A percentile compares a stretch with the other conserved stretches of the same genome.
phyloP scores from a whole-genome alignment of 2,113 vertebrate genomes.

The Syngnathus typhle region DNA sequence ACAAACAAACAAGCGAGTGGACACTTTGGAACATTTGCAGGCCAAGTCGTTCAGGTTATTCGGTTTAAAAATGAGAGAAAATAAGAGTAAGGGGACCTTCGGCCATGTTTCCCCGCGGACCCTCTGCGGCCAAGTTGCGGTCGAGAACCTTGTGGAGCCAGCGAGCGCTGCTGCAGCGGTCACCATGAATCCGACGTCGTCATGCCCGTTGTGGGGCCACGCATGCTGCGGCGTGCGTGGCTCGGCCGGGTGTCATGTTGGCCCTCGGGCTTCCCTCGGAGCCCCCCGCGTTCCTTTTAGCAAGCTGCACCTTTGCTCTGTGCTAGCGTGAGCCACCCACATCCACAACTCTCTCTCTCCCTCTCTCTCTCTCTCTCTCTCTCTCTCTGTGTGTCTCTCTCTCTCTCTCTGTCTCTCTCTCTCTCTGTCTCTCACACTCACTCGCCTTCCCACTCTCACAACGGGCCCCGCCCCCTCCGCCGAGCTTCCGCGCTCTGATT shows the following conservation, averaged over 20 bases:
- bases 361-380: conserved; percentile 57
- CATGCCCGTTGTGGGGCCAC: conserved; percentile 77
- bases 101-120: conserved; percentile 98
- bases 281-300: conserved; percentile 70
- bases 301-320: conserved; percentile 41
- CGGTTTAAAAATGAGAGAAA: conserved; percentile 51
- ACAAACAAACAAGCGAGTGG: not conserved
- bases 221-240: conserved; percentile 96
- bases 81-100: conserved; percentile 87
- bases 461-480: conserved; percentile 58
- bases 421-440: conserved; percentile 57
- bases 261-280: conserved; percentile 72
- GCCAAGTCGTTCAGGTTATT: not conserved
- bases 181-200: conserved; percentile 93
- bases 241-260: conserved; percentile 82
- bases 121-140: conserved; percentile 88
- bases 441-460: conserved; percentile 63
- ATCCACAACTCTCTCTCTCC: conserved; percentile 46
- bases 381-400: no score
- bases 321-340: not conserved
- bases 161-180: conserved; percentile 79
- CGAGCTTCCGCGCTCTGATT: conserved; percentile 72
- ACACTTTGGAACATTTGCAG: not conserved
- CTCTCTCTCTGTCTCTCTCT: conserved; percentile 60
- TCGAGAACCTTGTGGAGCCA: conserved; percentile 90